These are phyloP conservation scores for Lycaon pictus DNA, from an alignment of 2,113 vertebrate genomes.

Conservation along the genomic window DNA sequence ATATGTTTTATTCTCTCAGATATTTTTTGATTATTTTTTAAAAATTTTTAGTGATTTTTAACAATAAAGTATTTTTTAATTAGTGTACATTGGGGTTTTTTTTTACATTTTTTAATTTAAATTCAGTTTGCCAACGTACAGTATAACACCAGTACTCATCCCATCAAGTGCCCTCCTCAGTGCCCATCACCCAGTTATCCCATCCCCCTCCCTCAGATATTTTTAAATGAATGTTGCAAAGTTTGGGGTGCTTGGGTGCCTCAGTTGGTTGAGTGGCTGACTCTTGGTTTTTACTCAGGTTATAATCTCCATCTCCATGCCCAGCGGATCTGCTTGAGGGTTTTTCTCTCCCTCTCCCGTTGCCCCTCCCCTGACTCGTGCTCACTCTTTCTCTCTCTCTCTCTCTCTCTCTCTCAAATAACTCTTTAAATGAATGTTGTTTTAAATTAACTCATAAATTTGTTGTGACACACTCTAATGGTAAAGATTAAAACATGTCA, in stretches of 20 bases:
- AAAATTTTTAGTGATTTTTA: too few species aligned
- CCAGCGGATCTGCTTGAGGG: not conserved
- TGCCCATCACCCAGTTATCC: too few species aligned
- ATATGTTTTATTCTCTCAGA: not conserved
- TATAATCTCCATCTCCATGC: not conserved
- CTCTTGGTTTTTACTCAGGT: not conserved
- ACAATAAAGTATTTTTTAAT: too few species aligned
- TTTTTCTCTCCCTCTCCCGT: not conserved
- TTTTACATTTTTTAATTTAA: too few species aligned
- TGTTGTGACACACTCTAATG: not conserved
- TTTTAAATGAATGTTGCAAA: not conserved
- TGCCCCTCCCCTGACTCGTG: not conserved
- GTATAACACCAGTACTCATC: too few species aligned
- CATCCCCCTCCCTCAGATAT: not conserved
- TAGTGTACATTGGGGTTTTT: too few species aligned
- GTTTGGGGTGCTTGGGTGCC: not conserved
- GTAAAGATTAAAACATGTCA: slow-evolving; percentile 17
- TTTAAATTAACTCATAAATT: not conserved
- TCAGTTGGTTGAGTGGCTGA: not conserved
- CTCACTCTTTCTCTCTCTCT: too few species aligned
- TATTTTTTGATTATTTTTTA: not conserved
- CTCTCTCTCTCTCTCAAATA: not conserved
- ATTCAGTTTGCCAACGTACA: too few species aligned
- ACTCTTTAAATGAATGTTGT: not conserved
- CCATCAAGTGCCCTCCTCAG: too few species aligned